These are phyloP conservation scores for Daubentonia madagascariensis DNA, from an alignment of 2,113 vertebrate species.

Conservation along the genomic window DNA sequence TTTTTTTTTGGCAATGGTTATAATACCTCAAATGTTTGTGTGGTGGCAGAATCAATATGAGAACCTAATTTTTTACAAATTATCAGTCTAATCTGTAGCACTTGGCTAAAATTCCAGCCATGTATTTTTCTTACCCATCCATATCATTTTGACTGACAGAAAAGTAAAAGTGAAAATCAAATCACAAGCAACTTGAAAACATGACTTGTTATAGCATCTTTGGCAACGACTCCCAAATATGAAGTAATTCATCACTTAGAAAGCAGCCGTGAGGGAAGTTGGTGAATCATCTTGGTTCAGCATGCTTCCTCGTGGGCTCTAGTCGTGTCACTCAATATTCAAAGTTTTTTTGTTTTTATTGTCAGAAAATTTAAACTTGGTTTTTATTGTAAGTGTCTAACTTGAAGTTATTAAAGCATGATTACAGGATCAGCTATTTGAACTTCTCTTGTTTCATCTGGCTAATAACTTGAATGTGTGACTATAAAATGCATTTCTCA, in stretches of 20 bases:
- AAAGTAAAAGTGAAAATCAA: conserved; percentile 44
- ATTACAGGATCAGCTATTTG: background rate
- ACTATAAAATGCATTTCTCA: conserved; percentile 6
- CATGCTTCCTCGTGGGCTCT: conserved; percentile 23
- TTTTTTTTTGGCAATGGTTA: background rate
- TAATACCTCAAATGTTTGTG: background rate
- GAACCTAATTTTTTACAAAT: conserved; percentile 14
- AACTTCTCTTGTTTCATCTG: background rate
- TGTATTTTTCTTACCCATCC: conserved; percentile 66
- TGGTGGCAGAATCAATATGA: background rate
- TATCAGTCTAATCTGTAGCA: background rate
- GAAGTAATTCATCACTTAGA: conserved; percentile 2
- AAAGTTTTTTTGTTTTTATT: background rate
- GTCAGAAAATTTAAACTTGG: background rate
- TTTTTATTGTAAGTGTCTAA: conserved; percentile 1
- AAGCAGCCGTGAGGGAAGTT: background rate
- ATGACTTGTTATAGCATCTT: conserved; percentile 41
- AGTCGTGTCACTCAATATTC: background rate
- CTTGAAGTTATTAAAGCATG: conserved; percentile 19
- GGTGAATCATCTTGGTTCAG: background rate
- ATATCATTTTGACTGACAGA: conserved; percentile 51
- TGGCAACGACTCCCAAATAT: background rate
- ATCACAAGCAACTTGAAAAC: conserved; percentile 33
- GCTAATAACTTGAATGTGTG: background rate
- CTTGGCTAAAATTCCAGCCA: conserved; percentile 35